phyloP scores from a whole-genome alignment of 2,797 vertebrate species.

The Platalea minor region DNA sequence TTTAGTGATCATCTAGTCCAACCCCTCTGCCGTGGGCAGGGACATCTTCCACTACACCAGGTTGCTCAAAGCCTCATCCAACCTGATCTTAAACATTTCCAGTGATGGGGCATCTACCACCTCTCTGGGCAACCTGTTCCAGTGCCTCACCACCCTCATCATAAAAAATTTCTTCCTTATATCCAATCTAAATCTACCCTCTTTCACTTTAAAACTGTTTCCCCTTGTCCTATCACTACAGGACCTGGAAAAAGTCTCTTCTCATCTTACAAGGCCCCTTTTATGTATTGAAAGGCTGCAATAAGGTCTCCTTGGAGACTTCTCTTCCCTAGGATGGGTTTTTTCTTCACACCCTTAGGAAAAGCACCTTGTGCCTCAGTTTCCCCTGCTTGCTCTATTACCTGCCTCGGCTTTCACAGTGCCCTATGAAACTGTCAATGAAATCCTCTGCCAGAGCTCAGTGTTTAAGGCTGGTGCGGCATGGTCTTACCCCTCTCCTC shows the following conservation, averaged over 20 bases:
- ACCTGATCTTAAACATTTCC: accelerated
- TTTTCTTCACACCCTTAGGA: not conserved
- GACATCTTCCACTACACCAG: accelerated
- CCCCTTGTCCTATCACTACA: not conserved
- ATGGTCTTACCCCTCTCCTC: not conserved
- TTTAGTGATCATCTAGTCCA: not conserved
- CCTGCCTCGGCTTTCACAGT: not conserved
- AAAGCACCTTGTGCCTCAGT: not conserved
- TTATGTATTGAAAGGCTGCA: not conserved
- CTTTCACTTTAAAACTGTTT: not conserved
- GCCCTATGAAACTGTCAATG: not conserved
- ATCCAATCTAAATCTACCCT: not conserved
- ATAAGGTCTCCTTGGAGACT: not conserved
- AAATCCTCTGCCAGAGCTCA: not conserved
- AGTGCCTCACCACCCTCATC: not conserved
- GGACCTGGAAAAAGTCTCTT: not conserved
- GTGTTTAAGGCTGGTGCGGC: not conserved
- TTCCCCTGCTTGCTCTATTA: not conserved
- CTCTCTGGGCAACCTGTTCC: not conserved
- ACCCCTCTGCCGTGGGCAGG: accelerated
- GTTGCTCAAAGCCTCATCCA: not conserved
- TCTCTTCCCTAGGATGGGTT: not conserved
- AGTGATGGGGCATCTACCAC: not conserved
- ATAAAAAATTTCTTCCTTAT: not conserved
- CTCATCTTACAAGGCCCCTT: not conserved